Evolutionary conservation across 2,797 vertebrate genomes (phyloP).

Genomic region (Sphenopsis melanotis): DNA sequence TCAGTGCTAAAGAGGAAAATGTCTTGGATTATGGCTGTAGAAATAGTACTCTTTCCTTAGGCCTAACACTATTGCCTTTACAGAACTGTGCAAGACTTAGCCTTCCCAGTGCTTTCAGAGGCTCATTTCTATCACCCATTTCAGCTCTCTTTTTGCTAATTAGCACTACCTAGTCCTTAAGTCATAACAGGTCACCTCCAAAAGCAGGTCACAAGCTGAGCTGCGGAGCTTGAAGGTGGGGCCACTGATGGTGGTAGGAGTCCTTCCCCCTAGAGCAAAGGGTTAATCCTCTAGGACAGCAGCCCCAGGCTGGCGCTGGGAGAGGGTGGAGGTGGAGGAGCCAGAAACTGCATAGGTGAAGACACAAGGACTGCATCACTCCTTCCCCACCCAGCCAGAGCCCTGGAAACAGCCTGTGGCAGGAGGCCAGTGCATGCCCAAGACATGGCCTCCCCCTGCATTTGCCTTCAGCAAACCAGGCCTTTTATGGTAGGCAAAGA

Average conservation of each 20-base stretch:
- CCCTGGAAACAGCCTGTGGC: neutral
- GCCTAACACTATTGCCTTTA: neutral
- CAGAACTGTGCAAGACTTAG: neutral
- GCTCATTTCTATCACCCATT: neutral
- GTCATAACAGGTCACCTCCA: neutral
- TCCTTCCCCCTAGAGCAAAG: neutral
- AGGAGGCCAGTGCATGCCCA: neutral
- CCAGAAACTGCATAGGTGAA: neutral
- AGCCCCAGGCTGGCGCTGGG: neutral
- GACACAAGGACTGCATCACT: neutral
- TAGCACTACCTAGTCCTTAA: neutral
- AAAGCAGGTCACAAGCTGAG: neutral
- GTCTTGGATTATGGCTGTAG: neutral
- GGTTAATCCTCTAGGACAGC: neutral
- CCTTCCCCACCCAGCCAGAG: neutral
- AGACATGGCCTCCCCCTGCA: neutral
- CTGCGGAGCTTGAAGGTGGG: neutral
- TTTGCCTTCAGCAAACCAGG: neutral
- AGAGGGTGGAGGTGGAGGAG: neutral
- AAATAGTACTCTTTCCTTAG: neutral
- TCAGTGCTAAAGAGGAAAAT: neutral
- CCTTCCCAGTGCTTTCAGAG: neutral
- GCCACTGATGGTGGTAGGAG: neutral
- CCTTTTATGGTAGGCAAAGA: neutral
- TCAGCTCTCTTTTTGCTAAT: neutral